Percentiles rank a stretch among this genome's conserved stretches.
Conservation (phyloP, 2,888 invertebrate species). For the Sipha maydis region DNA sequence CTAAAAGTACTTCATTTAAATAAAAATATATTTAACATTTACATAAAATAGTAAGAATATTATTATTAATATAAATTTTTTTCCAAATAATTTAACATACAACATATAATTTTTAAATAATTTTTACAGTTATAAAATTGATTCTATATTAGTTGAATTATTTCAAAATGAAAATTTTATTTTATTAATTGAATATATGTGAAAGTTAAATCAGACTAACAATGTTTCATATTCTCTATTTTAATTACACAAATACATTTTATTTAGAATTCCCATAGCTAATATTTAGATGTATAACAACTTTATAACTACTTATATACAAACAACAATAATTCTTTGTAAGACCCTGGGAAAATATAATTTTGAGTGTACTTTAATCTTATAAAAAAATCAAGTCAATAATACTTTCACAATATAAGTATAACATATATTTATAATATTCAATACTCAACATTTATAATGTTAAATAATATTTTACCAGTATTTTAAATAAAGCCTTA, state of each 20-base stretch:
- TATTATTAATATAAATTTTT: no score
- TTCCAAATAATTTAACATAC: no score
- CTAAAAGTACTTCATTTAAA: no score
- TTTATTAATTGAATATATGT: slow-evolving; percentile 23
- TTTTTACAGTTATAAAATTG: no score
- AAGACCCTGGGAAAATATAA: slow-evolving; percentile 39
- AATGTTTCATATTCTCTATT: slow-evolving; percentile 10
- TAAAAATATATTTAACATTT: no score
- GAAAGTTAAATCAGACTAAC: slow-evolving; percentile 23
- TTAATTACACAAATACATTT: slow-evolving; percentile 33
- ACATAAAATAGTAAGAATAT: no score
- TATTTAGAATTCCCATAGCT: slow-evolving; percentile 38
- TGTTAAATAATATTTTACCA: no score
- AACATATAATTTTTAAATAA: no score
- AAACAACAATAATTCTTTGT: slow-evolving; percentile 43
- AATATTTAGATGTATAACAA: slow-evolving; percentile 31
- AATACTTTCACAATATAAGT: slow-evolving; percentile 17
- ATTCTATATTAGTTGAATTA: no score
- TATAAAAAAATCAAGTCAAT: slow-evolving; percentile 11
- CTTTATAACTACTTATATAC: slow-evolving; percentile 34
- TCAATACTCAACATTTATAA: no score
- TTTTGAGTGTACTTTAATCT: slow-evolving; percentile 27
- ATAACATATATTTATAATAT: no score
- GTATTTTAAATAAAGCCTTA: no score
- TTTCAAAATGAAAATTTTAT: neutral